Base-by-base conservation (phyloP, 1,140 invertebrate species). In the Adelges cooleyi region DNA sequence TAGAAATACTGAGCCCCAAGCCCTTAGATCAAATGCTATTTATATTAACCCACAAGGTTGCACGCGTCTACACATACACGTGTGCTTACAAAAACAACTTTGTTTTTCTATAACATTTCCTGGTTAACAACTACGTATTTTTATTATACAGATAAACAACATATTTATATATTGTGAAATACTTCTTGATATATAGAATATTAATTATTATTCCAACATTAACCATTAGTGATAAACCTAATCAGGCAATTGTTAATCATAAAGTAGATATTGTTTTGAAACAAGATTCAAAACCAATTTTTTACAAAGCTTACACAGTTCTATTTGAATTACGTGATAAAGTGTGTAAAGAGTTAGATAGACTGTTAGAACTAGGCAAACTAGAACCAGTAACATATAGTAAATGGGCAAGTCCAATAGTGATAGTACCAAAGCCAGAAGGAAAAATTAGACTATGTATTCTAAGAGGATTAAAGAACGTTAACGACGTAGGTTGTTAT, bases 401-500 rank as follows among this genome's bases (percentile, higher is more conserved):
- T 17, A n/a, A 77, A 36, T 79, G 75, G 75, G 75, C 73, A 10
- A 72, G 75, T 13, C 75, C 77, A 8, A 53, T 78, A 23, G 72
- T 77, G 1, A 67, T 72, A 1, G 70, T 75, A 3, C 71, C 71
- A 48, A 78, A 77, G 69, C 9, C 69, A 10, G 72, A 77, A 69
- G 74, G 74, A 18, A 62, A 49, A 33, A 69, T 74, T 4, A 59
- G 75, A 18, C 44, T 77, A 0, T 77, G 74, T 65, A 73, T 70
- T 66, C 36, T n/a, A 0, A 0, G 17, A 49, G n/a, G n/a, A 23
- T 15, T 2, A 42, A 5, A 29, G 42, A 46, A 15, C 48, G 27
- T 46, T 46, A 25, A 42, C 2, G 27, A 25, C 65, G 66, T 50
- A 29, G 15, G 36, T 48, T 48, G 38, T 51, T 67, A 65, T 36